These are phyloP conservation scores for Eilema depressum DNA, from an alignment of 2,888 invertebrate species.

Conservation along the genomic window DNA sequence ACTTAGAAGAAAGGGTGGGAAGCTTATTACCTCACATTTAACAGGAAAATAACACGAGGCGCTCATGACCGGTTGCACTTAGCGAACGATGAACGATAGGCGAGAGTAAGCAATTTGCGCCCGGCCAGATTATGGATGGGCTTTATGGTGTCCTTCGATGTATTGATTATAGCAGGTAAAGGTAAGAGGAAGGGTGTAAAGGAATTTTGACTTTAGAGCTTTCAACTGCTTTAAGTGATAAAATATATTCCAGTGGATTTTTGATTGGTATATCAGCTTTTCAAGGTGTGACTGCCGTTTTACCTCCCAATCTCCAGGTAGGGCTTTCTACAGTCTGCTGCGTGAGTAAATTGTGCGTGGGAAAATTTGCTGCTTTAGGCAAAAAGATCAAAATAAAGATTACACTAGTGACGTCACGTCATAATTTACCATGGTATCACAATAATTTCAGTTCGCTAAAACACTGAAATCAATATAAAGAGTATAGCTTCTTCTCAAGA, in stretches of 20 bases:
- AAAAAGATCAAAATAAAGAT: no score
- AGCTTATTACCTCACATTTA: constrained; percentile 17
- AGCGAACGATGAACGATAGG: constrained; percentile 12
- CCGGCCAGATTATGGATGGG: constrained; percentile 7
- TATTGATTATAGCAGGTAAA: background rate
- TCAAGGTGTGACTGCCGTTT: no score
- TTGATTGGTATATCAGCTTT: no score
- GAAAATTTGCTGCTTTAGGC: no score
- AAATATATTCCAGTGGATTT: background rate
- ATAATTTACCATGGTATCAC: background rate
- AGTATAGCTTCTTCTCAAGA: background rate
- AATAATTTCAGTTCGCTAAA: background rate
- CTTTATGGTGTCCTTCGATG: background rate
- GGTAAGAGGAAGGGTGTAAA: background rate
- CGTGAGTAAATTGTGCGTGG: no score
- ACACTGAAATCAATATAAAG: constrained; percentile 1
- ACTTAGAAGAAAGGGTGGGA: constrained; percentile 17
- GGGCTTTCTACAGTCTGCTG: no score
- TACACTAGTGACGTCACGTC: no score
- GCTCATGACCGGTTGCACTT: constrained; percentile 18
- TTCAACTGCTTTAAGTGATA: background rate
- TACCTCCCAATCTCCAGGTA: no score
- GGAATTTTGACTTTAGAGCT: background rate
- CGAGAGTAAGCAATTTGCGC: constrained; percentile 16
- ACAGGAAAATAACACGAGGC: constrained; percentile 17